Evolutionary conservation across 1,140 invertebrate species (phyloP).

Genomic region (Rhopalosiphum padi): DNA sequence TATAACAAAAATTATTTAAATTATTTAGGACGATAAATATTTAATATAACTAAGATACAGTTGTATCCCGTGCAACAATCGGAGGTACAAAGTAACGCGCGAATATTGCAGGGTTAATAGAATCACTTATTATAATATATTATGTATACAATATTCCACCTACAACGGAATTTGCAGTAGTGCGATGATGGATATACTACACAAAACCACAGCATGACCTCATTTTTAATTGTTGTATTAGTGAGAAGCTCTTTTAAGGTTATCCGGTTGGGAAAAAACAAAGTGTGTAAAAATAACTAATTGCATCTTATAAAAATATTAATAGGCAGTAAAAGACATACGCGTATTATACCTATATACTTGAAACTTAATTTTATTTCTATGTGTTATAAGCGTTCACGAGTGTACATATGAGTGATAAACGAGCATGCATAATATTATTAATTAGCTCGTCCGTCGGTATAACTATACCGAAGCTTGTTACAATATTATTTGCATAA

Average conservation of each 20-base stretch:
- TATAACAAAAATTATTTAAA: neutral
- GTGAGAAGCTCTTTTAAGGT: neutral
- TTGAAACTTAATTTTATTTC: neutral
- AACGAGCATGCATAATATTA: neutral
- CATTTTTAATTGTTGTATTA: neutral
- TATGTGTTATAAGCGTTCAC: no score
- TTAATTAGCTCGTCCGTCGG: neutral
- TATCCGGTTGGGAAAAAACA: neutral
- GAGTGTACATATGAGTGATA: neutral
- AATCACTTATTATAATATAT: no score
- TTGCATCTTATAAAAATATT: neutral
- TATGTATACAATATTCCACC: no score
- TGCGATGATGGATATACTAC: neutral
- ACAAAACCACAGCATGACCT: neutral
- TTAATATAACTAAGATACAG: no score
- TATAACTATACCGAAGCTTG: no score
- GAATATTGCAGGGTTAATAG: no score
- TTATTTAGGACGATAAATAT: neutral
- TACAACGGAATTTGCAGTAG: neutral
- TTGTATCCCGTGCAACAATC: no score
- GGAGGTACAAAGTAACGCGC: no score
- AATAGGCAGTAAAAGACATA: neutral
- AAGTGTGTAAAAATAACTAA: neutral
- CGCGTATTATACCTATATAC: neutral
- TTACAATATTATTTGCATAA: neutral